Conservation (phyloP, 2,113 vertebrate genomes). For the Brienomyrus longianalis region DNA sequence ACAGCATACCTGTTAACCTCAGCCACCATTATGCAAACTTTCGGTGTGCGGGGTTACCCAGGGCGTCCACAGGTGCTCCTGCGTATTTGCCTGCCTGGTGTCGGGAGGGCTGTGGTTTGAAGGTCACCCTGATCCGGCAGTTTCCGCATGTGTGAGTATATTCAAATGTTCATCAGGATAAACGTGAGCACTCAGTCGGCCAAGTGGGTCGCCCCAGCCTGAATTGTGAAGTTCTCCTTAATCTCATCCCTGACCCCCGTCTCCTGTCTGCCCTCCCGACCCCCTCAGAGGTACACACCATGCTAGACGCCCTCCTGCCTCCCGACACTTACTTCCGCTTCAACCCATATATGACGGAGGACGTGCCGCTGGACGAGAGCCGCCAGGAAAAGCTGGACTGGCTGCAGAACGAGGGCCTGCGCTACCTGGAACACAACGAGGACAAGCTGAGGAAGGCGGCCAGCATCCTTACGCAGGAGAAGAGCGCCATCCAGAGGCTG, state of each 20-base stretch:
- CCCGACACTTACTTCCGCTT: conserved; percentile 87
- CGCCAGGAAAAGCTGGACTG: conserved; percentile 81
- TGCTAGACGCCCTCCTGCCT: conserved; percentile 82
- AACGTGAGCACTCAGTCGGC: not conserved
- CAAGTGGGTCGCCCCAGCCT: not conserved
- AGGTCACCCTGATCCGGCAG: not conserved
- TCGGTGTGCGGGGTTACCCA: not conserved
- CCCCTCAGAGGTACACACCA: conserved; percentile 83
- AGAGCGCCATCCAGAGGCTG: conserved; percentile 70
- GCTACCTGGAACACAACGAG: conserved; percentile 85
- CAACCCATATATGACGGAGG: conserved; percentile 86
- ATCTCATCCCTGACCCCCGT: not conserved
- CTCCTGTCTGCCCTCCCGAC: conserved; percentile 16
- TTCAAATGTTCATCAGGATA: not conserved
- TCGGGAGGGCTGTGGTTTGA: not conserved
- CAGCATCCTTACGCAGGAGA: conserved; percentile 73
- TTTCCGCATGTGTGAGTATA: not conserved
- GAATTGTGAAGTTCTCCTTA: not conserved
- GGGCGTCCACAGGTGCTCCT: not conserved
- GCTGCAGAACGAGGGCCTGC: conserved; percentile 73
- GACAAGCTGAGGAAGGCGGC: conserved; percentile 80
- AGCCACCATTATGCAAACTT: not conserved
- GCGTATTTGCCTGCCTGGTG: not conserved
- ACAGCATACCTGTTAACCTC: not conserved
- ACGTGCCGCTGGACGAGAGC: conserved; percentile 83